phyloP scores from a whole-genome alignment of 2,797 vertebrate genomes.

The Synanceia verrucosa region DNA sequence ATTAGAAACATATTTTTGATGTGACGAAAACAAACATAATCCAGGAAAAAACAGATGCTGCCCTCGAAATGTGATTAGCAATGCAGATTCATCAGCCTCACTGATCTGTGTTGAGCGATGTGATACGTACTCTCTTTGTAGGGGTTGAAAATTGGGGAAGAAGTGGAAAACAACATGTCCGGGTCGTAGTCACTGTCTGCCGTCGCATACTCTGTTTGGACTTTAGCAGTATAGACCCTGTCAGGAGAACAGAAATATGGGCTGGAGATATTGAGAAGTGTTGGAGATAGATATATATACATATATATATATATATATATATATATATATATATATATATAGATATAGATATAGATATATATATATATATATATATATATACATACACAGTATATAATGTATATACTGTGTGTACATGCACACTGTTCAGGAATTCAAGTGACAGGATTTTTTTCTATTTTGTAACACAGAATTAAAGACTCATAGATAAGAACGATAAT shows the following conservation, averaged over 20 bases:
- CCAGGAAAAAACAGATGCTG: neutral
- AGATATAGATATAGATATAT: too few species aligned
- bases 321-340: too few species aligned
- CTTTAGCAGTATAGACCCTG: constrained; percentile 79
- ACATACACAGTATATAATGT: too few species aligned
- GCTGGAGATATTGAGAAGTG: neutral
- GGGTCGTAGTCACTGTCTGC: neutral
- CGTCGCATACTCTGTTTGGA: constrained; percentile 54
- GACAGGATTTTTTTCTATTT: too few species aligned
- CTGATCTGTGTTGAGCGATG: neutral
- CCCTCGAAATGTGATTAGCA: neutral
- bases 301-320: neutral
- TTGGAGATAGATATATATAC: too few species aligned
- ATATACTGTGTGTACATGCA: too few species aligned
- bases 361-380: too few species aligned
- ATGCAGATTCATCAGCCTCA: neutral
- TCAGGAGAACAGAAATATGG: neutral
- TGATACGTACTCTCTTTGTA: constrained; percentile 88
- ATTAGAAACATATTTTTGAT: neutral
- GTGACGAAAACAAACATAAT: neutral
- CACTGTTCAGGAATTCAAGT: too few species aligned
- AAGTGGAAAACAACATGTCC: constrained; percentile 68
- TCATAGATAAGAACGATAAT: too few species aligned
- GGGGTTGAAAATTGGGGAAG: constrained; percentile 84
- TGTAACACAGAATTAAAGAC: too few species aligned